Evolutionary conservation across 2,888 invertebrate species (phyloP).

Genomic region (Metopia argyrocephala): DNA sequence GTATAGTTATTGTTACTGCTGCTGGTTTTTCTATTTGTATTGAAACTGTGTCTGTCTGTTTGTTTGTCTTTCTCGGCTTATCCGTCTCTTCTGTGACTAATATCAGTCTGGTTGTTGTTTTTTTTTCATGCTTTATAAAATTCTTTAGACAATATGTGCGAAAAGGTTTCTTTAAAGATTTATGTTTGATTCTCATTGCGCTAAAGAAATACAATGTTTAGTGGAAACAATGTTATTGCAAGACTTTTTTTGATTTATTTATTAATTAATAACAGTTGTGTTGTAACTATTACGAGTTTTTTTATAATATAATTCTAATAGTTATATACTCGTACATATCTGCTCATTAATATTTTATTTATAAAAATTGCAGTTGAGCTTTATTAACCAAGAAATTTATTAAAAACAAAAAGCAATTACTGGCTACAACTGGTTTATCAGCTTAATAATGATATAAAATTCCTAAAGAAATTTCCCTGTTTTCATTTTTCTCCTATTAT

Average conservation of each 20-base stretch:
- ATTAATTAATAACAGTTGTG: background rate
- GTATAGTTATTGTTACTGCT: background rate
- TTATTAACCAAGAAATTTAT: background rate
- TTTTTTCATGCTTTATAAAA: constrained; percentile 26
- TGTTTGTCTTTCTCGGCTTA: constrained; percentile 9
- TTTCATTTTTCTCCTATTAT: no score
- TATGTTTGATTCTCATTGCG: background rate
- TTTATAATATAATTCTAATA: no score
- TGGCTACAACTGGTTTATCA: no score
- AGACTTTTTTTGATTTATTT: background rate
- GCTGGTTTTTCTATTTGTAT: background rate
- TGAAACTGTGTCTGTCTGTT: background rate
- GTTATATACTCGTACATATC: no score
- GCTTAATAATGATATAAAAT: no score
- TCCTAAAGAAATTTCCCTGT: no score
- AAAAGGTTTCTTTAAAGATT: constrained; percentile 21
- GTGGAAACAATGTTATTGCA: no score
- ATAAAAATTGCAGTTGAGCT: background rate
- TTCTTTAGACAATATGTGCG: constrained; percentile 15
- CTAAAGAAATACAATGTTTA: no score
- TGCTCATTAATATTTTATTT: background rate
- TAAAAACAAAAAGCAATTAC: background rate
- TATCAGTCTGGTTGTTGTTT: constrained; percentile 9
- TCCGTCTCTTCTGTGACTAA: background rate
- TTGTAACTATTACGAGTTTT: background rate